Conservation (phyloP, 2,797 vertebrate species). For the Myiotriccus ornatus region DNA sequence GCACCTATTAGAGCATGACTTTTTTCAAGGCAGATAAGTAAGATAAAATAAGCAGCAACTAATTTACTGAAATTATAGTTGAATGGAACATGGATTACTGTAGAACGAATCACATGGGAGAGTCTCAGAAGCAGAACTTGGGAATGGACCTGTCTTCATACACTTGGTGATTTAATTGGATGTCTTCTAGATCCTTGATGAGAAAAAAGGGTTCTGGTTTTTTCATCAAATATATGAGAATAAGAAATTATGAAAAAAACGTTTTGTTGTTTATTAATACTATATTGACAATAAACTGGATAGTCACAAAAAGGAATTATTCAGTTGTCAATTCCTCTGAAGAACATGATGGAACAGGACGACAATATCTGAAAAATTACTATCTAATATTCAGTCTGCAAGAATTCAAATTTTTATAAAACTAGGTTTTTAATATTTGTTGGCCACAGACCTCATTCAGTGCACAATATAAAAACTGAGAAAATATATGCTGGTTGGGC, state of each 20-base stretch:
- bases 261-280: background rate
- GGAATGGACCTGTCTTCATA: background rate
- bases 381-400: background rate
- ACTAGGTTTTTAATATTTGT: background rate
- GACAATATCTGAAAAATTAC: background rate
- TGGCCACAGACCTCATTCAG: background rate
- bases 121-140: background rate
- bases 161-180: background rate
- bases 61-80: background rate
- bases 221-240: background rate
- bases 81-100: background rate
- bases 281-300: background rate
- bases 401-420: background rate
- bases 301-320: background rate
- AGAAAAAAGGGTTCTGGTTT: background rate
- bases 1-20: background rate
- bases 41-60: background rate
- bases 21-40: background rate
- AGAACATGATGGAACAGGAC: background rate
- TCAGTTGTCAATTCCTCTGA: background rate
- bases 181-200: background rate
- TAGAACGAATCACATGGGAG: background rate
- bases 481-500: conserved; percentile 36
- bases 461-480: conserved; percentile 6
- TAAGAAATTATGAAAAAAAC: background rate